A percentile compares a stretch with the other conserved stretches of the same genome.
Conservation (phyloP, 2,888 invertebrate genomes). For the Psococerastis gibbosa region DNA sequence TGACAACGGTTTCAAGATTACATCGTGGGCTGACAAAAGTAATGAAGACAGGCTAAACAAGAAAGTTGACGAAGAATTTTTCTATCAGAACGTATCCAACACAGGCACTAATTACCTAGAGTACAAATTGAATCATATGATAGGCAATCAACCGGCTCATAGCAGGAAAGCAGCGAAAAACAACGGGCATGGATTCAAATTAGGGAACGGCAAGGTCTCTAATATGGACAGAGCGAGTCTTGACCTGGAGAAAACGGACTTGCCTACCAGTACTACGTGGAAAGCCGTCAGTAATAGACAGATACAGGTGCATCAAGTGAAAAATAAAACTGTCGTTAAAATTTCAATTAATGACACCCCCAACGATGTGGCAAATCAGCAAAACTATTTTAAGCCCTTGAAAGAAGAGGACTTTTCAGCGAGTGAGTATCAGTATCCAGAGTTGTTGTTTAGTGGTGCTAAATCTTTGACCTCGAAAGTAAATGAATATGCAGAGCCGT, state of each 20-base stretch:
- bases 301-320: constrained; percentile 3
- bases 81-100: constrained; percentile 8
- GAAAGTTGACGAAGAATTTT: neutral
- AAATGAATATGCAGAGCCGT: constrained; percentile 6
- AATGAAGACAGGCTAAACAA: neutral
- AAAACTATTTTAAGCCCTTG: neutral
- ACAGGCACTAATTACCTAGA: constrained; percentile 5
- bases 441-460: neutral
- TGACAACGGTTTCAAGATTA: constrained; percentile 1
- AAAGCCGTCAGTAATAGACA: neutral
- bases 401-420: neutral
- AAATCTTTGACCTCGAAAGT: neutral
- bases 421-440: constrained; percentile 1
- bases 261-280: neutral
- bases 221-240: neutral
- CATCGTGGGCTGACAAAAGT: constrained; percentile 5
- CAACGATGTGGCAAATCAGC: neutral
- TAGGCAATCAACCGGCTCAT: neutral
- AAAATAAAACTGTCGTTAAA: constrained; percentile 9
- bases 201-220: neutral
- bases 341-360: constrained; percentile 2
- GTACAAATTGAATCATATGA: constrained; percentile 4
- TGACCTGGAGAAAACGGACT: neutral
- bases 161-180: neutral
- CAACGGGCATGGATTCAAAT: neutral